phyloP scores from a whole-genome alignment of 2,888 invertebrate genomes.

The Cristatella mucedo region DNA sequence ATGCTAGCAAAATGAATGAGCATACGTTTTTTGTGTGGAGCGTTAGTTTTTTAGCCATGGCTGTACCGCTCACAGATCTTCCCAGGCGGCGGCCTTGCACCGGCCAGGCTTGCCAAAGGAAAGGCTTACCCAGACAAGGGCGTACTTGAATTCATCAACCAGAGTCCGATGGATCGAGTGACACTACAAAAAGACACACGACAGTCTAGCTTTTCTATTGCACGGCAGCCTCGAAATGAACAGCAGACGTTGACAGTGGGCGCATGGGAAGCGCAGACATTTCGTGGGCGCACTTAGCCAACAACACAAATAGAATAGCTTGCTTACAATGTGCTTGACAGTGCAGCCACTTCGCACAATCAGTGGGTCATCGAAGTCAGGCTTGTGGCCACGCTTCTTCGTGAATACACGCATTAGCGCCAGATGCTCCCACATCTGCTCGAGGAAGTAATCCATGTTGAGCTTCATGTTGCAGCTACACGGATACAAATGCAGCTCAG shows the following conservation, averaged over 20 bases:
- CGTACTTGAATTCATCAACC: constrained; percentile 83
- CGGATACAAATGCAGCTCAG: no score
- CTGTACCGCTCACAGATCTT: no score
- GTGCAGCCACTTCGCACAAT: constrained; percentile 75
- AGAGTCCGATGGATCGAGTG: constrained; percentile 88
- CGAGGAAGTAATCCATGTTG: constrained; percentile 82
- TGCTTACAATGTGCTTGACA: constrained; percentile 67
- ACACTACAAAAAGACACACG: constrained; percentile 44
- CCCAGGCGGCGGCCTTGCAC: no score
- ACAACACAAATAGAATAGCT: constrained; percentile 8
- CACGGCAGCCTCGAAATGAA: no score
- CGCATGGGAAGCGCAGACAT: constrained; percentile 8
- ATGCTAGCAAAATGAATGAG: no score
- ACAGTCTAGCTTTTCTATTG: background rate
- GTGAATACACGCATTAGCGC: constrained; percentile 89
- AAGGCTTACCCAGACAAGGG: constrained; percentile 78
- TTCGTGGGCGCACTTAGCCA: background rate
- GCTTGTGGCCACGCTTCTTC: constrained; percentile 77
- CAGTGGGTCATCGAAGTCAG: constrained; percentile 84
- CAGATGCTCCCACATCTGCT: constrained; percentile 80
- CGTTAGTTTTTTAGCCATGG: no score
- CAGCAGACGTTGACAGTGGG: no score
- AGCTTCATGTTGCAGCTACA: constrained; percentile 93
- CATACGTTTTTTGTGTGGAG: no score
- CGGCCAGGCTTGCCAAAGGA: no score